A percentile compares a stretch with the other conserved stretches of the same genome.
These are phyloP conservation scores for Marronus borbonicus DNA, from an alignment of 2,888 invertebrate species.

Conservation along the genomic window DNA sequence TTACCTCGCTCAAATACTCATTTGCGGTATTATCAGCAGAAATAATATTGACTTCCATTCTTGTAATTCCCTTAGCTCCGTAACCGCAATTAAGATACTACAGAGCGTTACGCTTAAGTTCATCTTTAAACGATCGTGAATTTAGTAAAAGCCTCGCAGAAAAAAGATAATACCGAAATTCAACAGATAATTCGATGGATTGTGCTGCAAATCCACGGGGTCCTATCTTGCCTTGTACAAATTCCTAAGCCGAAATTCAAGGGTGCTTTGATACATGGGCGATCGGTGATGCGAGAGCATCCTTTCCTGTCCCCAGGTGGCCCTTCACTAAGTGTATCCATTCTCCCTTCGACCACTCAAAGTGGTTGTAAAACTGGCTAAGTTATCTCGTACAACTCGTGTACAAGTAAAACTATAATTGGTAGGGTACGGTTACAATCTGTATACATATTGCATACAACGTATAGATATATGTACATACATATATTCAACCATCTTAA, in stretches of 20 bases:
- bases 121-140: too few relatives aligned
- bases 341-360: slow-evolving; percentile 40
- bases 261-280: slow-evolving; percentile 42
- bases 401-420: slow-evolving; percentile 13
- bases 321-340: slow-evolving; percentile 44
- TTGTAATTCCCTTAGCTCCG: too few relatives aligned
- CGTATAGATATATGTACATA: background rate
- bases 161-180: slow-evolving; percentile 7
- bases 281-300: slow-evolving; percentile 32
- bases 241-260: slow-evolving; percentile 37
- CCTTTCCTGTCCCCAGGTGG: slow-evolving; percentile 43
- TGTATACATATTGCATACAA: slow-evolving; percentile 6
- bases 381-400: slow-evolving; percentile 29
- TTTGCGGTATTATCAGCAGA: too few relatives aligned
- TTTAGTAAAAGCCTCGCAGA: background rate
- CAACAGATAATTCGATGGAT: slow-evolving; percentile 34
- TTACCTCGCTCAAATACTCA: too few relatives aligned
- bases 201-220: slow-evolving; percentile 28
- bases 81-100: too few relatives aligned
- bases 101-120: too few relatives aligned
- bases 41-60: too few relatives aligned
- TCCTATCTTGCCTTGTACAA: slow-evolving; percentile 15
- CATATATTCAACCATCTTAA: too few relatives aligned
- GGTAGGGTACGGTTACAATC: background rate
- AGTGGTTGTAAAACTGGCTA: slow-evolving; percentile 41